phyloP scores from a whole-genome alignment of 1,140 invertebrate species.

The Pseudomyrmex sp. region DNA sequence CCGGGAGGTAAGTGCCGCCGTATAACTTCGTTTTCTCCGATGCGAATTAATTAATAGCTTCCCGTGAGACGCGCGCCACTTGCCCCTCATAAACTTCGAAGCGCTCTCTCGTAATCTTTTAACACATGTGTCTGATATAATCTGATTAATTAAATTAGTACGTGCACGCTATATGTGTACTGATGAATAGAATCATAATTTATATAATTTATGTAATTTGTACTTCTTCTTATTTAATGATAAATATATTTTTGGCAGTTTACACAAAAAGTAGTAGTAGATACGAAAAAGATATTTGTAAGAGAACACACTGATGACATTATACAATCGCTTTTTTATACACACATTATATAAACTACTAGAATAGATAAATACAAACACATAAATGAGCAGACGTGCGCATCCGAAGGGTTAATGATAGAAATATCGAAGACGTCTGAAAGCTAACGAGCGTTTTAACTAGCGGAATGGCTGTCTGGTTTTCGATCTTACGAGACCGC shows the following conservation, averaged over 20 bases:
- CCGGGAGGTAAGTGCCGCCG: constrained; percentile 68
- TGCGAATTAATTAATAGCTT: constrained; percentile 71
- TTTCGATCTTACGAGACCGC: constrained; percentile 74
- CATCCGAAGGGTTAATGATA: not conserved
- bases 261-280: not conserved
- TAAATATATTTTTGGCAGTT: not conserved
- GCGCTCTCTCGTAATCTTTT: constrained; percentile 16
- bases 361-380: not conserved
- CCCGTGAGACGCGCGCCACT: constrained; percentile 14
- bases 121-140: constrained; percentile 30
- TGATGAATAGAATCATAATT: not conserved
- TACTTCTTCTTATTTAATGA: not conserved
- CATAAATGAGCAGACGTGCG: not conserved
- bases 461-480: constrained; percentile 51
- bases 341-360: not conserved
- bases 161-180: too few relatives aligned
- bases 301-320: too few relatives aligned
- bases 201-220: not conserved
- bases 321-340: too few relatives aligned
- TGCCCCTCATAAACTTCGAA: constrained; percentile 6
- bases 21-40: constrained; percentile 71
- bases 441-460: constrained; percentile 40
- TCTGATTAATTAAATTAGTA: constrained; percentile 27
- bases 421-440: constrained; percentile 22
- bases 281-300: too few relatives aligned